Conservation (phyloP, 2,113 vertebrate species). For the Protobothrops mucrosquamatus region DNA sequence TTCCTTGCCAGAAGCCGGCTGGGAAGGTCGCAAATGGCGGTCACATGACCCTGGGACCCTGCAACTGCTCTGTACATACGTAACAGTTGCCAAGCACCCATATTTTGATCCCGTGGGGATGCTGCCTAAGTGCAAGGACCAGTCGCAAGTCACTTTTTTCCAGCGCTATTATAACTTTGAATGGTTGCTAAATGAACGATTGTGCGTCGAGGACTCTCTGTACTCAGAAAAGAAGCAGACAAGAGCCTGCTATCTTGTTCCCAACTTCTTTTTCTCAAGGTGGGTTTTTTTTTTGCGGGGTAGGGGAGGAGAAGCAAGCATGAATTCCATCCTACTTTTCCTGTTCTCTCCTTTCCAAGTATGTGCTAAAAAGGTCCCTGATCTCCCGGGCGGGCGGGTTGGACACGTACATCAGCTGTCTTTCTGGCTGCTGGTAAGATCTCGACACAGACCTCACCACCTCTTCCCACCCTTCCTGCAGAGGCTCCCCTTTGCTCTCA, state of each 20-base stretch:
- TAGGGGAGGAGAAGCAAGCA: not conserved
- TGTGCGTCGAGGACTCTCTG: not conserved
- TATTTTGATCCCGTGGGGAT: not conserved
- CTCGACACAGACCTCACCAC: conserved; percentile 10
- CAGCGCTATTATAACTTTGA: not conserved
- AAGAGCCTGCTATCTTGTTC: not conserved
- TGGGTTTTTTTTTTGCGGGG: not conserved
- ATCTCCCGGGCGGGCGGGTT: conserved; percentile 1
- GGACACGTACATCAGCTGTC: not conserved
- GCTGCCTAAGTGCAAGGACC: not conserved
- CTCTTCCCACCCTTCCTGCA: conserved; percentile 27
- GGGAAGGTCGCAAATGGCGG: not conserved
- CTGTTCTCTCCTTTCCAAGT: conserved; percentile 2
- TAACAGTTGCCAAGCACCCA: not conserved
- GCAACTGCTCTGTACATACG: not conserved
- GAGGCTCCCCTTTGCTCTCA: conserved; percentile 15
- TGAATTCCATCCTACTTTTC: not conserved
- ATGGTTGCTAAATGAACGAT: not conserved
- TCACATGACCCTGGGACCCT: not conserved
- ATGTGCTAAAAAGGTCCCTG: conserved; percentile 18
- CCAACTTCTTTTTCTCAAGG: not conserved
- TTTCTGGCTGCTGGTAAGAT: conserved; percentile 27
- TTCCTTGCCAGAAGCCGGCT: not conserved
- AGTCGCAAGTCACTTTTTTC: not conserved
- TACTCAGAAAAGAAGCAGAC: not conserved